A percentile compares a stretch with the other conserved stretches of the same genome.
Conservation (phyloP, 2,888 invertebrate genomes). For the Elysia crispata region DNA sequence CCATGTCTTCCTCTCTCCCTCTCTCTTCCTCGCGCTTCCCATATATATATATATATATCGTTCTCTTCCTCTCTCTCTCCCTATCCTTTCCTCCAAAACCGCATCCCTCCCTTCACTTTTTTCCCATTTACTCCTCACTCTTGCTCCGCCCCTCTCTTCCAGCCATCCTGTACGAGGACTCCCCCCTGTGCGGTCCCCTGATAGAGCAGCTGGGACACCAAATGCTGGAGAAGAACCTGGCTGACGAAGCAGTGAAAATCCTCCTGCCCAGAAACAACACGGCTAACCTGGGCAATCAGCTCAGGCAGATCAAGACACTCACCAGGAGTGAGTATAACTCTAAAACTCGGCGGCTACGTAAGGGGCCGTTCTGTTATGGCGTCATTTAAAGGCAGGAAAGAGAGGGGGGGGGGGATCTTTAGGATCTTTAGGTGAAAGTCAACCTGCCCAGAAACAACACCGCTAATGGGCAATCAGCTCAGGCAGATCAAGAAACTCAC, state of each 20-base stretch:
- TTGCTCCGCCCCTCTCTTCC: not conserved
- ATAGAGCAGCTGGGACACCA: not conserved
- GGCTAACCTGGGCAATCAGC: not conserved
- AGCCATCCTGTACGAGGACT: slow-evolving; percentile 33
- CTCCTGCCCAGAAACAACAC: not conserved
- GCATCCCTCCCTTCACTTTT: no score
- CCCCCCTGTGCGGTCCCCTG: slow-evolving; percentile 25
- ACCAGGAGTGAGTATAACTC: slow-evolving; percentile 31
- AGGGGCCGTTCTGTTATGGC: no score
- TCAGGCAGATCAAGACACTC: slow-evolving; percentile 10
- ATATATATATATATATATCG: not conserved
- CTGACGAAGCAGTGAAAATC: slow-evolving; percentile 2
- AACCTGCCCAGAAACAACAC: no score
- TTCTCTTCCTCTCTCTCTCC: not conserved
- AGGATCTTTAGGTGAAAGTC: no score
- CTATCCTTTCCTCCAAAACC: not conserved
- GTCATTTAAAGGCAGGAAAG: no score
- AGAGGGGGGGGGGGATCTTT: no score
- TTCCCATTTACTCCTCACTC: no score
- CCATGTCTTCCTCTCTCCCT: not conserved
- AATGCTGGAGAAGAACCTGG: not conserved
- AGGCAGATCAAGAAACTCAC: no score
- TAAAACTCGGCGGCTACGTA: no score
- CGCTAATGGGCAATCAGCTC: no score
- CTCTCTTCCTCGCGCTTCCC: not conserved